Evolutionary conservation across 2,888 invertebrate genomes (phyloP), one percentile per base, ranked within the genome.

Genomic region (Melanostoma scalare): DNA sequence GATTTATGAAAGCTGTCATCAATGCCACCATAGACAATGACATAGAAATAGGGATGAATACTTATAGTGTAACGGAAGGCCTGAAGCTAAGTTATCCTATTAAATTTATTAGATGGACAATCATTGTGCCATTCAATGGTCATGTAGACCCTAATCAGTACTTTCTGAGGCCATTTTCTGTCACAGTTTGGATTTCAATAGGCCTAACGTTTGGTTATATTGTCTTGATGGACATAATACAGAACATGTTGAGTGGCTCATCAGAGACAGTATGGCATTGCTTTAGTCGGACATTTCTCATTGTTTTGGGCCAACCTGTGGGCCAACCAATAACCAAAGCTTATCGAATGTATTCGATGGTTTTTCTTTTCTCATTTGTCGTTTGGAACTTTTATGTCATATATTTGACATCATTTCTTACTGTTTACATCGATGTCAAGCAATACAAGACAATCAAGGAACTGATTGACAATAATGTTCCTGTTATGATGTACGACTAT

Each of bases 341-440:
- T 2, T 74, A 79, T 8, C 35, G 74, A 31, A 38, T 69, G 31
- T 63, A 79, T 6, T n/a, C 6, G 2, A 68, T 44, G 36, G 44
- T 68, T 9, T 3, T 74, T 0, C 2, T 79, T 2, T 30, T 68
- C 3, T 20, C 68, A 5, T 74, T 79, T 36, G 31, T 74, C 6
- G 4, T 74, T 0, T 10, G 3, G 3, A 79, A 68, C 5, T 1
- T 68, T 1, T 68, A 74, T 31, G 1, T 6, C 6, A 40, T 79
- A 4, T 5, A 31, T 42, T 56, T 79, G 10, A 68, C 73, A 9
- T 61, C 73, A 0, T 79, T 61, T 42, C 6, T 73, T 6, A 79
- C 74, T 6, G 74, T 56, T 1, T 68, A 44, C 0, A 56, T 79
- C 1, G 46, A 60, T 10, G 38, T 55, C 2, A 61, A 63, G n/a